A percentile compares a stretch with the other conserved stretches of the same genome.
Conservation (phyloP, 2,113 vertebrate species). For the Rousettus leschenaultii region DNA sequence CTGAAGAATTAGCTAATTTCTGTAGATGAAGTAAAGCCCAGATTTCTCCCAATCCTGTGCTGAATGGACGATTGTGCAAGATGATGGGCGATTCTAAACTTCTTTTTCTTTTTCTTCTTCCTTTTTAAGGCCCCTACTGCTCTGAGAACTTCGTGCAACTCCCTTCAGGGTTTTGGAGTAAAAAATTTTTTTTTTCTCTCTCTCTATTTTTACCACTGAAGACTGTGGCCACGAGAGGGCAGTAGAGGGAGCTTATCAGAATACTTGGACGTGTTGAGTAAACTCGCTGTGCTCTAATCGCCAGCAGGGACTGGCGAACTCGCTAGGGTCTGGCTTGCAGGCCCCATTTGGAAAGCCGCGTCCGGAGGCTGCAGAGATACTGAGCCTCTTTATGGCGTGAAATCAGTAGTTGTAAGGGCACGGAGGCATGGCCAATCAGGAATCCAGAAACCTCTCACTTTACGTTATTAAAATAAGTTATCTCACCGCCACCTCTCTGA, state of each 20-base stretch:
- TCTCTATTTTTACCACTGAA: background rate
- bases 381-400: no score
- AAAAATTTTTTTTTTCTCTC: background rate
- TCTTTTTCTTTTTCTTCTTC: background rate
- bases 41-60: background rate
- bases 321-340: background rate
- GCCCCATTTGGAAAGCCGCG: background rate
- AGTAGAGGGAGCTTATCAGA: constrained; percentile 28
- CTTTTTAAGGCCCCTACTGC: background rate
- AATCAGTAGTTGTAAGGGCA: background rate
- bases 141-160: background rate
- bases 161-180: background rate
- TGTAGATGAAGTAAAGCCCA: background rate
- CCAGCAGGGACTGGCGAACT: background rate
- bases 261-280: background rate
- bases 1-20: background rate
- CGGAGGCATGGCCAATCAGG: background rate
- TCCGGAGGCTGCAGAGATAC: background rate
- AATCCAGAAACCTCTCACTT: background rate
- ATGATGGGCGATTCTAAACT: background rate
- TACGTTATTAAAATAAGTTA: constrained; percentile 33
- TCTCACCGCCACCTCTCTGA: background rate
- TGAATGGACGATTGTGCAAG: background rate
- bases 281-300: background rate
- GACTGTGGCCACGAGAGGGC: constrained; percentile 66